Percentiles rank a stretch among this genome's conserved stretches.
Evolutionary conservation across 2,888 invertebrate genomes (phyloP).

Genomic region (Mythimna loreyi): DNA sequence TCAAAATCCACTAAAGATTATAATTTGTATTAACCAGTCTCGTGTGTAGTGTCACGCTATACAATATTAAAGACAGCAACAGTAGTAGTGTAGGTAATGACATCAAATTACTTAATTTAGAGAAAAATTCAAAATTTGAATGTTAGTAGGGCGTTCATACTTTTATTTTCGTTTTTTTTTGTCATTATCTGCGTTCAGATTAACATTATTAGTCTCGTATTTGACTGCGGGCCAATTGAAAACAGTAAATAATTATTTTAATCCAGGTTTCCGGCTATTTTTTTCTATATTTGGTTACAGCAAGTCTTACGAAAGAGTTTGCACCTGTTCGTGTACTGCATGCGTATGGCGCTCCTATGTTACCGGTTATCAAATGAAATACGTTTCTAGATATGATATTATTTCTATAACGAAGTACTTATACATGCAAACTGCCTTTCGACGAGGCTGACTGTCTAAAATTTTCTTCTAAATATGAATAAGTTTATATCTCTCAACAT

Average conservation of each 20-base stretch:
- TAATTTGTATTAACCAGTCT: conserved; percentile 5
- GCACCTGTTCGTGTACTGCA: background rate
- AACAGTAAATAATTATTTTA: conserved; percentile 15
- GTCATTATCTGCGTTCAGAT: conserved; percentile 27
- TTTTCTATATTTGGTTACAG: background rate
- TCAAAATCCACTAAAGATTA: conserved; percentile 4
- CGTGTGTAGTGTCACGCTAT: conserved; percentile 19
- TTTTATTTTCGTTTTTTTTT: conserved; percentile 14
- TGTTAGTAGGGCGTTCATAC: conserved; percentile 30
- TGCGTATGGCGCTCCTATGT: background rate
- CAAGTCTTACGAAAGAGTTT: background rate
- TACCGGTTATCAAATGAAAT: conserved; percentile 7
- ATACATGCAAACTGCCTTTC: background rate
- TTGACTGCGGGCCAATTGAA: conserved; percentile 5
- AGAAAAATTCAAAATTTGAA: conserved; percentile 15
- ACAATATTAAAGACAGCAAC: conserved; percentile 21
- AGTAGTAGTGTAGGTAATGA: conserved; percentile 26
- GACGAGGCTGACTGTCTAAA: background rate
- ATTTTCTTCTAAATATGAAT: background rate
- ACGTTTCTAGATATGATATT: conserved; percentile 5
- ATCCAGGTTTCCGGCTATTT: background rate
- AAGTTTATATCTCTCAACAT: background rate
- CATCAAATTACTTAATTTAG: conserved; percentile 41
- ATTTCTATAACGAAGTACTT: background rate
- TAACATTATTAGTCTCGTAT: background rate